phyloP scores from a whole-genome alignment of 2,113 vertebrate genomes.

The Charina bottae region DNA sequence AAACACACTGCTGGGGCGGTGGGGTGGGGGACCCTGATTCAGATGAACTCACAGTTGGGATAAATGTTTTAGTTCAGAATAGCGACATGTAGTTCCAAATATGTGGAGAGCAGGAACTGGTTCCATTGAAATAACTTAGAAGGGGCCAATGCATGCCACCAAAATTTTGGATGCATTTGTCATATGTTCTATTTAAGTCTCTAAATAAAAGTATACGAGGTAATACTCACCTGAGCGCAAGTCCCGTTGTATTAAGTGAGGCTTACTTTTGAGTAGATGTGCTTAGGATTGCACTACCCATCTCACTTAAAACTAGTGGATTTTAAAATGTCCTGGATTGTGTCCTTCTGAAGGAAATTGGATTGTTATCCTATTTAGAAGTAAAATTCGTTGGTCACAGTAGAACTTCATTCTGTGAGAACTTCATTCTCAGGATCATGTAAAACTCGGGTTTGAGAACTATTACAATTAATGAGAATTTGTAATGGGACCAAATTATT shows the following conservation, averaged over 20 bases:
- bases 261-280: not conserved
- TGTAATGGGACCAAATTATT: not conserved
- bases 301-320: not conserved
- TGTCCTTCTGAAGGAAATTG: not conserved
- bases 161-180: not conserved
- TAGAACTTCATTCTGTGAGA: not conserved
- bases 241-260: not conserved
- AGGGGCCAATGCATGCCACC: not conserved
- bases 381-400: not conserved
- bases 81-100: not conserved
- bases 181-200: not conserved
- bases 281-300: not conserved
- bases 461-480: not conserved
- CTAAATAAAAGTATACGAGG: not conserved
- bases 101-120: not conserved
- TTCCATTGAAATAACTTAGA: not conserved
- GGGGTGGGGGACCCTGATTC: not conserved
- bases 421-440: not conserved
- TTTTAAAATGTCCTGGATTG: not conserved
- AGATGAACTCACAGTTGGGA: not conserved
- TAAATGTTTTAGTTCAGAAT: not conserved
- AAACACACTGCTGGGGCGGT: not conserved
- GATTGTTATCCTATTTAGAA: not conserved
- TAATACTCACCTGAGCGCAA: not conserved
- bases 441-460: not conserved